Evolutionary conservation across 1,140 invertebrate genomes (phyloP).

Genomic region (Phenacoccus solenopsis): DNA sequence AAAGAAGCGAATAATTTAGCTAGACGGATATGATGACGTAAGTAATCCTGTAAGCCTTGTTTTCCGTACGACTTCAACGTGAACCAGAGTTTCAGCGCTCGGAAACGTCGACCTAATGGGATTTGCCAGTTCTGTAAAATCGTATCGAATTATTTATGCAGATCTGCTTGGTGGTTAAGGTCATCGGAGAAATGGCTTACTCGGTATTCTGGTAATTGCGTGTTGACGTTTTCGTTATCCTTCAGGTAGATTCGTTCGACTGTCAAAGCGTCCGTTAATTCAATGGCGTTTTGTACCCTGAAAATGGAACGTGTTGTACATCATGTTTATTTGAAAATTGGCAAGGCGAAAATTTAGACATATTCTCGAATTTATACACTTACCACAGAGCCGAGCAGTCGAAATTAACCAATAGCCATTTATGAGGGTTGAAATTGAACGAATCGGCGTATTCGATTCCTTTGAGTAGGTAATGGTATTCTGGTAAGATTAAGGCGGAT

Average conservation of each 20-base stretch:
- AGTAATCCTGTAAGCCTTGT: conserved; percentile 60
- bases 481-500: conserved; percentile 76
- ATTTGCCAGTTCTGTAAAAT: conserved; percentile 82
- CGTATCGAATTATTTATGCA: background rate
- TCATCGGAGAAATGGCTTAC: conserved; percentile 35
- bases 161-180: background rate
- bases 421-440: conserved; percentile 83
- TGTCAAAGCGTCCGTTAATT: conserved; percentile 74
- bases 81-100: conserved; percentile 90
- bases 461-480: conserved; percentile 64
- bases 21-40: conserved; percentile 59
- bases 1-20: conserved; percentile 63
- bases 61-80: conserved; percentile 73
- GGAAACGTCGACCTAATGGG: conserved; percentile 74
- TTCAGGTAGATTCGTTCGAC: conserved; percentile 84
- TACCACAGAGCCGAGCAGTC: conserved; percentile 79
- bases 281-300: conserved; percentile 65
- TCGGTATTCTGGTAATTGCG: conserved; percentile 67
- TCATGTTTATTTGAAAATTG: background rate
- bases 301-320: background rate
- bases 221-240: conserved; percentile 33
- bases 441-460: conserved; percentile 74
- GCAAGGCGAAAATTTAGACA: background rate
- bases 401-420: conserved; percentile 84
- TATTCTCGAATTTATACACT: conserved; percentile 10